These are phyloP conservation scores for Mimumesa dahlbomi DNA, from an alignment of 2,888 invertebrate genomes.

Conservation along the genomic window DNA sequence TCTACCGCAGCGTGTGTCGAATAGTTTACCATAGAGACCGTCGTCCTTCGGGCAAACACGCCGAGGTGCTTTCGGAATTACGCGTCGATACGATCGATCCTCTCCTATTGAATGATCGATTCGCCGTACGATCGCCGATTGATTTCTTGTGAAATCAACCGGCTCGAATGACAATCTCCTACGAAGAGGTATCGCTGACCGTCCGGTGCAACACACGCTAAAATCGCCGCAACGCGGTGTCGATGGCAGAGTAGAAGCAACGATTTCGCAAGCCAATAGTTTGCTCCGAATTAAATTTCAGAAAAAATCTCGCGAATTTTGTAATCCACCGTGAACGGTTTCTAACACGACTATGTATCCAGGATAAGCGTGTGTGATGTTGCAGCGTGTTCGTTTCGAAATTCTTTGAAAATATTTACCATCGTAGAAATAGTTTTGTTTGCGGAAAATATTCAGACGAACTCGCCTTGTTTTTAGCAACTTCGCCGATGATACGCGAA, in stretches of 20 bases:
- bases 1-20: constrained; percentile 16
- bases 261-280: constrained; percentile 25
- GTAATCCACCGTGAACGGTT: too few relatives aligned
- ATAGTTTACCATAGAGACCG: constrained; percentile 26
- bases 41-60: constrained; percentile 38
- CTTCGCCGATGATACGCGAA: too few relatives aligned
- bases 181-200: constrained; percentile 13
- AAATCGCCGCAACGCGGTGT: constrained; percentile 36
- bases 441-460: too few relatives aligned
- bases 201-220: constrained; percentile 14
- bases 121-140: constrained; percentile 12
- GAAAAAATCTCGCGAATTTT: too few relatives aligned
- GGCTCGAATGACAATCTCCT: constrained; percentile 33
- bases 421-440: too few relatives aligned
- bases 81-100: constrained; percentile 26
- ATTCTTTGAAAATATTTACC: too few relatives aligned
- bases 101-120: constrained; percentile 8
- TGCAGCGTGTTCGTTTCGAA: too few relatives aligned
- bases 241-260: constrained; percentile 38
- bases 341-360: too few relatives aligned
- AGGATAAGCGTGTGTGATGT: too few relatives aligned
- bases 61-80: constrained; percentile 26
- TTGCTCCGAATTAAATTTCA: neutral
- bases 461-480: too few relatives aligned
- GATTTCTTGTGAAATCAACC: constrained; percentile 39